phyloP scores from a whole-genome alignment of 2,113 vertebrate species.

The Procapra przewalskii region DNA sequence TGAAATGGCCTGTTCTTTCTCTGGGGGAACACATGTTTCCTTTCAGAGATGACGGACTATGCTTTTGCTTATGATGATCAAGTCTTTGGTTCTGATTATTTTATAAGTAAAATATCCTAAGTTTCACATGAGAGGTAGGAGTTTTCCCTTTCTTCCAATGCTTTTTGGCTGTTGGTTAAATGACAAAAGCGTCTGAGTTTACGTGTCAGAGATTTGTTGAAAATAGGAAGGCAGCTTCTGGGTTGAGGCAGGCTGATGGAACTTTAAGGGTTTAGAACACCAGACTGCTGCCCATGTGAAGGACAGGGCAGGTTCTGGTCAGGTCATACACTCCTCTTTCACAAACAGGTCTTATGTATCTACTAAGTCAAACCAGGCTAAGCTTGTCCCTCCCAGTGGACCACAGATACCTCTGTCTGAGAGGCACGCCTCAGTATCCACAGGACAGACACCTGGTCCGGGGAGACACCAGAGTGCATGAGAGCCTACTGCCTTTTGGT shows the following conservation, averaged over 20 bases:
- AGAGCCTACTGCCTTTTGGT: background rate
- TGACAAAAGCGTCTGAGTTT: accelerated
- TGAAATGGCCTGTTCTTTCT: background rate
- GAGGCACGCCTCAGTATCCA: background rate
- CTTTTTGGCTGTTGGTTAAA: background rate
- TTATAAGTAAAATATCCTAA: background rate
- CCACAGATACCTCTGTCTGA: background rate
- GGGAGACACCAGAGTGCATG: background rate
- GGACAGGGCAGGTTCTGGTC: background rate
- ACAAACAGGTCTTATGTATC: background rate
- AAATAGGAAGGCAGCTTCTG: background rate
- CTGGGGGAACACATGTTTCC: background rate
- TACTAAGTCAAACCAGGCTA: background rate
- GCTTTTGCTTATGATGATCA: background rate
- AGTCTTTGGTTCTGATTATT: background rate
- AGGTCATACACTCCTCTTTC: background rate
- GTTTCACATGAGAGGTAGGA: background rate
- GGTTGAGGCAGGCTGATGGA: background rate
- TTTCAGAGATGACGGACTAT: background rate
- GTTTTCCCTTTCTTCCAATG: background rate
- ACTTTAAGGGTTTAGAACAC: background rate
- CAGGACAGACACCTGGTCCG: background rate
- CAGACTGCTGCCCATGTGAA: accelerated
- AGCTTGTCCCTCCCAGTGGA: too few species aligned
- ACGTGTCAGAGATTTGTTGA: accelerated